Conservation (phyloP, 2,888 invertebrate species). For the Idaea straminata region DNA sequence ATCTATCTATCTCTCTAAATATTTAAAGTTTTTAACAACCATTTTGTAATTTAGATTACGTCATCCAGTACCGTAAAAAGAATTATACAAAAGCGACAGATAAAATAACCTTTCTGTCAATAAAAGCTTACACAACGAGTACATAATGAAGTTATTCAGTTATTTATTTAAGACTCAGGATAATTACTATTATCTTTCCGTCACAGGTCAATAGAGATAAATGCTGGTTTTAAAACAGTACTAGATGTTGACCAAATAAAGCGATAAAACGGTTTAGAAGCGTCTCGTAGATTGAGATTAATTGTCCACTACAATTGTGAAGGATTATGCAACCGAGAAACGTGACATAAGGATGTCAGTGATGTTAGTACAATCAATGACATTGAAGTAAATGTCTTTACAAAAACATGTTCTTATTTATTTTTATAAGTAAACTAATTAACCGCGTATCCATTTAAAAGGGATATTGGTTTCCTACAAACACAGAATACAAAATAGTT, state of each 20-base stretch:
- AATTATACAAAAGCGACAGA: neutral
- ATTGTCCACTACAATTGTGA: conserved; percentile 21
- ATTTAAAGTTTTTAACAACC: neutral
- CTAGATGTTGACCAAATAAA: conserved; percentile 15
- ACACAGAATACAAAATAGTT: too few relatives aligned
- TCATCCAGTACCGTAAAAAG: neutral
- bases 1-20: too few relatives aligned
- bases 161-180: neutral
- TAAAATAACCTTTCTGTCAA: neutral
- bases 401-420: too few relatives aligned
- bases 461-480: too few relatives aligned
- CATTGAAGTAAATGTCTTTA: too few relatives aligned
- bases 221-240: neutral
- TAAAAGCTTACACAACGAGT: neutral
- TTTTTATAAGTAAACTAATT: too few relatives aligned
- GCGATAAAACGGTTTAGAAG: conserved; percentile 10
- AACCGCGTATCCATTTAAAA: too few relatives aligned
- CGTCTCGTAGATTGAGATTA: conserved; percentile 19
- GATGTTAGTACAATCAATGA: neutral
- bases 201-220: neutral
- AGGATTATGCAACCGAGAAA: conserved; percentile 12
- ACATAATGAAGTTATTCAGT: neutral
- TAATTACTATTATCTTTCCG: neutral
- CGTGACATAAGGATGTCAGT: neutral
- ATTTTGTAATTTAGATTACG: neutral